A percentile compares a stretch with the other conserved stretches of the same genome.
phyloP scores from a whole-genome alignment of 2,797 vertebrate species.

The Anisognathus igniventris region DNA sequence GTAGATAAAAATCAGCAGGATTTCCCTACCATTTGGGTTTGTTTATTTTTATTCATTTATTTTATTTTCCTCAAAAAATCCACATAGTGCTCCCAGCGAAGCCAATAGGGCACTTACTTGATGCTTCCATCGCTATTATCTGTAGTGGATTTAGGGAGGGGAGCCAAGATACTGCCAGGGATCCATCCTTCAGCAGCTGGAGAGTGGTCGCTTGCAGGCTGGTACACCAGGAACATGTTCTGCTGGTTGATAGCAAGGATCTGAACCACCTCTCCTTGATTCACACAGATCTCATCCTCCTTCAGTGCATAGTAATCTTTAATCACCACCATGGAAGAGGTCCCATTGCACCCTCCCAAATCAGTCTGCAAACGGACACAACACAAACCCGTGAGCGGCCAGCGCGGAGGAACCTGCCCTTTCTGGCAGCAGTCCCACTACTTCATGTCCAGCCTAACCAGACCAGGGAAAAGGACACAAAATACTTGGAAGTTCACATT shows the following conservation, averaged over 20 bases:
- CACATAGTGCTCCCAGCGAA: conserved; percentile 73
- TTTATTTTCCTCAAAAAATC: conserved; percentile 71
- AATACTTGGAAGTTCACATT: not conserved
- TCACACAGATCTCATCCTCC: conserved; percentile 95
- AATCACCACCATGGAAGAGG: conserved; percentile 90
- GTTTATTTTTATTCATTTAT: conserved; percentile 43
- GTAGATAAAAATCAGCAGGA: conserved; percentile 64
- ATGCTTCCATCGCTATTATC: conserved; percentile 92
- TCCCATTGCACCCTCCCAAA: conserved; percentile 86
- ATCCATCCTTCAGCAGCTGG: conserved; percentile 98
- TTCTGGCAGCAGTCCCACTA: not conserved
- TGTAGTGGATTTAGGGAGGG: conserved; percentile 83
- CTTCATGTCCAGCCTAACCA: not conserved
- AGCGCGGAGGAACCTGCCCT: not conserved
- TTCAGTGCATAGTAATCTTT: conserved; percentile 97
- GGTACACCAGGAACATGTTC: conserved; percentile 97
- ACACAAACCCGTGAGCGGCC: not conserved
- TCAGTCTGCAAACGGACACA: conserved; percentile 74
- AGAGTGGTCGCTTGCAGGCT: conserved; percentile 88
- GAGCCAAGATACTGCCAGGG: conserved; percentile 88
- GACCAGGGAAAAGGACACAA: not conserved
- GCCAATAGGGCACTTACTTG: conserved; percentile 93
- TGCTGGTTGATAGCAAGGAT: conserved; percentile 96
- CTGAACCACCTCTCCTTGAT: conserved; percentile 92
- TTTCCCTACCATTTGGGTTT: conserved; percentile 69